Conservation (phyloP, 1,140 invertebrate genomes). For the Antheraea mylitta region DNA sequence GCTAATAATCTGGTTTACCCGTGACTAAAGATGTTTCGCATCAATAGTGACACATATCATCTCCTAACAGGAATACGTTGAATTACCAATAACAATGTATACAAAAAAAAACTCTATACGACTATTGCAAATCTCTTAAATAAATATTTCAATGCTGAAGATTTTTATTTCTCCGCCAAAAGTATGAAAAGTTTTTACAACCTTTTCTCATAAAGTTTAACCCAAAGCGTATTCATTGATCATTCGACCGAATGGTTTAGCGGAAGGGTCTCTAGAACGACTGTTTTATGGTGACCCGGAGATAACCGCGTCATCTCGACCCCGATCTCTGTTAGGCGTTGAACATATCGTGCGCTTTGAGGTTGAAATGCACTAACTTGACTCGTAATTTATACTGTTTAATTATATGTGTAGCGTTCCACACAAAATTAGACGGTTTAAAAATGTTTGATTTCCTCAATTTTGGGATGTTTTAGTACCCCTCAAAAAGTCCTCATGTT, state of each 20-base stretch:
- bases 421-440: too few species aligned
- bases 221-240: not conserved
- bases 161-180: not conserved
- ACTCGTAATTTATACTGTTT: not conserved
- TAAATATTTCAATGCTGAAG: not conserved
- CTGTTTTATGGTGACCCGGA: slow-evolving; percentile 29
- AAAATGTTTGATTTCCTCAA: too few species aligned
- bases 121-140: not conserved
- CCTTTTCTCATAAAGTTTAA: not conserved
- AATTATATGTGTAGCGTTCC: not conserved
- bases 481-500: too few species aligned
- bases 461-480: too few species aligned
- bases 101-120: too few species aligned
- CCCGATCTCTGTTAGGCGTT: slow-evolving; percentile 1
- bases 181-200: not conserved
- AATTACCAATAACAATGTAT: too few species aligned
- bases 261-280: slow-evolving; percentile 8
- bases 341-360: not conserved
- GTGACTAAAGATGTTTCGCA: too few species aligned
- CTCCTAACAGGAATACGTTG: too few species aligned
- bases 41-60: too few species aligned
- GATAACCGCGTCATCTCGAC: slow-evolving; percentile 20
- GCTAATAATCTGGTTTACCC: too few species aligned
- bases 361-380: not conserved
- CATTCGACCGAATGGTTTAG: not conserved